Evolutionary conservation across 2,888 invertebrate genomes (phyloP).

Genomic region (Cryptophagus acutangulus): DNA sequence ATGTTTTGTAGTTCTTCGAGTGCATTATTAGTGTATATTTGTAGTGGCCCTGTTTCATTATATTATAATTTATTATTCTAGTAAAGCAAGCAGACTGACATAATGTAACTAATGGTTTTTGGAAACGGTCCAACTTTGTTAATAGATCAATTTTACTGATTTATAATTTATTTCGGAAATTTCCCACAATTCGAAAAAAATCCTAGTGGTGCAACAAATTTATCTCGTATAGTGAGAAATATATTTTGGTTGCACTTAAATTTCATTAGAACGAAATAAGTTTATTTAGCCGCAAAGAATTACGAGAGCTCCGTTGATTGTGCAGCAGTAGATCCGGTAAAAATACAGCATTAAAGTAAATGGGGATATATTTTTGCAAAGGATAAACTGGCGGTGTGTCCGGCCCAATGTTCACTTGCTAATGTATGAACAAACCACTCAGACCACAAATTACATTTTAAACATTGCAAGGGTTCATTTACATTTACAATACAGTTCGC

Average conservation of each 20-base stretch:
- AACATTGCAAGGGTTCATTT: too few species aligned
- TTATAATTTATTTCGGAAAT: slow-evolving; percentile 9
- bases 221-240: too few species aligned
- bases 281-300: background rate
- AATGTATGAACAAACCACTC: slow-evolving; percentile 19
- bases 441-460: slow-evolving; percentile 18
- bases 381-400: slow-evolving; percentile 10
- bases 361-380: background rate
- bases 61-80: background rate
- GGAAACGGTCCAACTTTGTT: slow-evolving; percentile 29
- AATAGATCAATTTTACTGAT: slow-evolving; percentile 32
- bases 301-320: too few species aligned
- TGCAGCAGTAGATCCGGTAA: slow-evolving; percentile 4
- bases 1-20: too few species aligned
- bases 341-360: slow-evolving; percentile 11
- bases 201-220: too few species aligned
- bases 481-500: too few species aligned
- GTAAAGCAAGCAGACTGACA: slow-evolving; percentile 19
- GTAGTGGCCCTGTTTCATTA: too few species aligned
- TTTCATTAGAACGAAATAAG: background rate
- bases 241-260: background rate
- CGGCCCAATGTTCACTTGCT: slow-evolving; percentile 21
- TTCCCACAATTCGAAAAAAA: too few species aligned
- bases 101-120: slow-evolving; percentile 29
- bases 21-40: too few species aligned